phyloP scores from a whole-genome alignment of 2,113 vertebrate species.

The Ophthalmolycus amberensis region DNA sequence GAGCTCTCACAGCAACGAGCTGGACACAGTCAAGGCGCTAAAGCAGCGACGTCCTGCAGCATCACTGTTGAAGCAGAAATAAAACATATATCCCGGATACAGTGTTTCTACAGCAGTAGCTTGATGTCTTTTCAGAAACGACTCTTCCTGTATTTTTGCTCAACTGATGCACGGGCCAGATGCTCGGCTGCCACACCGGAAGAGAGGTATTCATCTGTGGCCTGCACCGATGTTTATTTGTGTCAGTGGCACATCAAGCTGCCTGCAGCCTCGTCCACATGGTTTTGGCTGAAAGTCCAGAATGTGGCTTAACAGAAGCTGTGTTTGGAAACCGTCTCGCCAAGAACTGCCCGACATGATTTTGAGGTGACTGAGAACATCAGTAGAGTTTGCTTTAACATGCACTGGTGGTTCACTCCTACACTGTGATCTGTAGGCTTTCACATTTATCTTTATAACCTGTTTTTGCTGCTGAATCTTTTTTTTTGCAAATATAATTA shows the following conservation, averaged over 20 bases:
- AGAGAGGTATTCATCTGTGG: constrained; percentile 63
- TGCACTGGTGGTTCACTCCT: background rate
- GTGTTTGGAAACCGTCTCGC: constrained; percentile 43
- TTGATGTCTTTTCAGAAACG: constrained; percentile 9
- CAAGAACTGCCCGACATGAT: constrained; percentile 18
- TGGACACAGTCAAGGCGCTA: constrained; percentile 80
- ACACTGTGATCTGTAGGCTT: no score
- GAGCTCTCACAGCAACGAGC: constrained; percentile 76
- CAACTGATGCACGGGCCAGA: constrained; percentile 54
- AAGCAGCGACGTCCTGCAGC: constrained; percentile 47
- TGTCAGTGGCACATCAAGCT: constrained; percentile 61
- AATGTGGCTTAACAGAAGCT: constrained; percentile 49
- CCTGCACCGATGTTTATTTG: constrained; percentile 61
- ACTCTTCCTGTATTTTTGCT: constrained; percentile 29
- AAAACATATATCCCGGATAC: constrained; percentile 19
- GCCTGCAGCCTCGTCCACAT: constrained; percentile 46
- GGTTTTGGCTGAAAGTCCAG: constrained; percentile 42
- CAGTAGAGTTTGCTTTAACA: background rate
- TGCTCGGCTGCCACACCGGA: constrained; percentile 58
- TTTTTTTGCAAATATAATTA: background rate
- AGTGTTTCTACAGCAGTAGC: constrained; percentile 28
- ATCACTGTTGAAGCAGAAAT: constrained; percentile 18
- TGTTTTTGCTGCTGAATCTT: no score
- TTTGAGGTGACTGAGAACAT: constrained; percentile 37
- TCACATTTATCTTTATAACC: no score